These are phyloP conservation scores for Octopus bimaculoides DNA, from an alignment of 1,140 invertebrate genomes.

Conservation along the genomic window DNA sequence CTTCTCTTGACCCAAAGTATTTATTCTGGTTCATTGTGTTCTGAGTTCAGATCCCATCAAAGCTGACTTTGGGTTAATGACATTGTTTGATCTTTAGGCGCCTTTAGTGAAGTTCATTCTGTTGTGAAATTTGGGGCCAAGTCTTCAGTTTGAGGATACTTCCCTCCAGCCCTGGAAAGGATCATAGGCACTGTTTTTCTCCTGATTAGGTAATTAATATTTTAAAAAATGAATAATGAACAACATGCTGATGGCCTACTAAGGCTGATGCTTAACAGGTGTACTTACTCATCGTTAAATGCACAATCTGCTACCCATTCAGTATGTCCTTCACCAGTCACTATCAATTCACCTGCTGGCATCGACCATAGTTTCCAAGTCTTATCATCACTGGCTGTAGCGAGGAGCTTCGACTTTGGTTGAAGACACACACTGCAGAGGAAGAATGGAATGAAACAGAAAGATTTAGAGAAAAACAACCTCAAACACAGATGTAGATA, in stretches of 20 bases:
- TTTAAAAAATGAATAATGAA: neutral
- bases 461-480: too few relatives aligned
- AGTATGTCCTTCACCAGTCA: slow-evolving; percentile 57
- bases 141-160: too few relatives aligned
- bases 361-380: slow-evolving; percentile 58
- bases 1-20: too few relatives aligned
- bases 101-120: too few relatives aligned
- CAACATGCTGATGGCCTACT: slow-evolving; percentile 1
- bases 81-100: too few relatives aligned
- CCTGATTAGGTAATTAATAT: too few relatives aligned
- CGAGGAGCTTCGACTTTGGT: slow-evolving; percentile 55
- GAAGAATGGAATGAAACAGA: neutral
- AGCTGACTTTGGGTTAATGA: too few relatives aligned
- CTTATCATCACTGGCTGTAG: slow-evolving; percentile 56
- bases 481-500: neutral
- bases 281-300: slow-evolving; percentile 54
- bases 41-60: too few relatives aligned
- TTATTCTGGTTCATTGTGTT: too few relatives aligned
- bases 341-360: slow-evolving; percentile 54
- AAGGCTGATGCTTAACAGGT: neutral
- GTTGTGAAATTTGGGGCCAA: too few relatives aligned
- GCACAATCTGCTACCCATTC: slow-evolving; percentile 58
- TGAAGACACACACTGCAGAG: slow-evolving; percentile 51
- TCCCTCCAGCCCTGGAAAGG: too few relatives aligned
- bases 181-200: too few relatives aligned